Evolutionary conservation across 2,113 vertebrate genomes (phyloP).

Genomic region (Ceyx cyanopectus): DNA sequence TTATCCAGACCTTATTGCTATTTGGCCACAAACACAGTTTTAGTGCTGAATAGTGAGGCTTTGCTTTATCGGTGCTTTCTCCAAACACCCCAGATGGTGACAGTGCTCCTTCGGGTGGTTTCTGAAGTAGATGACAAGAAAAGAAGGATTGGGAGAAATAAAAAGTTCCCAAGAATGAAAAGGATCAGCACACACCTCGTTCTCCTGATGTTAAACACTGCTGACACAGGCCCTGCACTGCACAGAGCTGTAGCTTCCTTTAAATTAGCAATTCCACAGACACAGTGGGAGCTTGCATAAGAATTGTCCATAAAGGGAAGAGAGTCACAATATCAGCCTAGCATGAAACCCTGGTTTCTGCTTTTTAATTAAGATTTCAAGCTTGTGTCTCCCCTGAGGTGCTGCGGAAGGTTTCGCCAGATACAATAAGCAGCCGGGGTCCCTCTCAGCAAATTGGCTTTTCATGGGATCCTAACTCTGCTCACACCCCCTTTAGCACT

Average conservation of each 20-base stretch:
- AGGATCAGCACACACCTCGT: constrained; percentile 6
- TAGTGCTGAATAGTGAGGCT: neutral
- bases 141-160: neutral
- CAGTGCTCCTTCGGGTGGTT: neutral
- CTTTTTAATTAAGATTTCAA: constrained; percentile 77
- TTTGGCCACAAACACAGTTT: neutral
- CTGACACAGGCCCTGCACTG: constrained; percentile 53
- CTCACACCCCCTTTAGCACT: neutral
- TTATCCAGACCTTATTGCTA: neutral
- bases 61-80: neutral
- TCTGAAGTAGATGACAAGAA: neutral
- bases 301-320: constrained; percentile 68
- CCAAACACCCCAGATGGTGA: neutral
- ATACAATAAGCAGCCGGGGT: constrained; percentile 10
- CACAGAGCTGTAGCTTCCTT: constrained; percentile 38
- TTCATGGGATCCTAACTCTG: neutral
- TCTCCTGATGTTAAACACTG: constrained; percentile 50
- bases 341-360: constrained; percentile 63
- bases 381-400: constrained; percentile 57
- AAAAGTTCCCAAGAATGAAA: neutral
- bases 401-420: neutral
- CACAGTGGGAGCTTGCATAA: constrained; percentile 65
- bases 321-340: constrained; percentile 62
- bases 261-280: constrained; percentile 71
- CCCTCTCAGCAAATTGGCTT: constrained; percentile 39